Base-by-base conservation (phyloP, 2,797 vertebrate species). In the Pangasius larnaudii region DNA sequence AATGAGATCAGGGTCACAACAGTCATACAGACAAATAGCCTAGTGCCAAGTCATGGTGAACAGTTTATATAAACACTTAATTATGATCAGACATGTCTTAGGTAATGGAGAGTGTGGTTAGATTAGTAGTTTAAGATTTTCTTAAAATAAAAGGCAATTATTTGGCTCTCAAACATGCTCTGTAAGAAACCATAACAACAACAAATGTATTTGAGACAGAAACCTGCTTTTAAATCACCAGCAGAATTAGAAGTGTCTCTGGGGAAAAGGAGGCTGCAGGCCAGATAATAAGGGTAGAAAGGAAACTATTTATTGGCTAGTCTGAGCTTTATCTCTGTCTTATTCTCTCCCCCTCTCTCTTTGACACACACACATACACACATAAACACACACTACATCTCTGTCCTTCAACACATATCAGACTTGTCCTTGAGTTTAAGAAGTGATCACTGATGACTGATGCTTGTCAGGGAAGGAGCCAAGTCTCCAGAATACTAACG, bases 381-480 rank as follows among this genome's bases (percentile, higher is more conserved):
- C 79, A 36, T 79, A 87, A 49, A 83, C 63, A 75, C 19, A 30
- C 39, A 58, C 58, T 51, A 30, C 24, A 27, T 39, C 65, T 82
- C 75, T 89, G 79, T 84, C 81, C 82, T 89, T 91, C 84, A 85
- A 87, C 86, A 87, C 89, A 88, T 87, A 89, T 86, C 65, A 67
- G 79, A 84, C 71, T 85, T 86, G 85, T 87, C 90, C 89, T 90
- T 91, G 86, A 86, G 85, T 89, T 59, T 78, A 86, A 85, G 14
- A 36, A 85, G 75, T 59, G 75, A 88, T 91, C 69, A 83, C 82
- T 86, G 85, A 85, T 16, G 72, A 58, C 65, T 67, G 83, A 86
- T 81, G 78, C 67, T 86, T 88, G 85, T 89, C 88, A 84, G 77
- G 67, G 9, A 82, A 42, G 53, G 27, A 82, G 85, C 27, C 18